These are phyloP conservation scores for Ochropacha duplaris DNA, from an alignment of 2,888 invertebrate genomes.

Conservation along the genomic window DNA sequence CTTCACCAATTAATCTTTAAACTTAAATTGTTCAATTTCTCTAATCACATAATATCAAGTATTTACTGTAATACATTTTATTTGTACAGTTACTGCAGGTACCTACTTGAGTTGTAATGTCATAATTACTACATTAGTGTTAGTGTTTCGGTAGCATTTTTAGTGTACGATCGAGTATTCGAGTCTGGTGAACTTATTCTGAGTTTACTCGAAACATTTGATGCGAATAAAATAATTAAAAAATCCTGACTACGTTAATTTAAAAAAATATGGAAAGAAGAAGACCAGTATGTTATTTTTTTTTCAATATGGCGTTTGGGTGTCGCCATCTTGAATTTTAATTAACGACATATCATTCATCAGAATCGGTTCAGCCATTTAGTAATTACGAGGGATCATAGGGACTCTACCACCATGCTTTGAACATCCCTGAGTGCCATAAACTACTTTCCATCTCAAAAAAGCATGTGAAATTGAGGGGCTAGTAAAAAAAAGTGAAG, in stretches of 20 bases:
- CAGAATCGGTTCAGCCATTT: too few species aligned
- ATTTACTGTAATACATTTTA: conserved; percentile 10
- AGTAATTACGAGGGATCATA: too few species aligned
- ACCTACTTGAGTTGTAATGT: conserved; percentile 29
- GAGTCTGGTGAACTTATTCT: not conserved
- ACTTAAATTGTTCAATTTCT: not conserved
- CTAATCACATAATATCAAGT: not conserved
- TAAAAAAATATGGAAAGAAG: too few species aligned
- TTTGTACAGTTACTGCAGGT: conserved; percentile 17
- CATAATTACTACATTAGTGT: conserved; percentile 27
- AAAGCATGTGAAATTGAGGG: too few species aligned
- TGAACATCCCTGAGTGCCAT: too few species aligned
- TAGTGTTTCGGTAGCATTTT: conserved; percentile 15
- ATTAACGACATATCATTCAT: too few species aligned
- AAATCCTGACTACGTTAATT: too few species aligned
- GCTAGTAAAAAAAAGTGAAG: not conserved
- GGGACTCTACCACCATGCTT: too few species aligned
- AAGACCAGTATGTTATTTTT: too few species aligned
- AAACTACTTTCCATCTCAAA: too few species aligned
- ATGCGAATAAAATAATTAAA: not conserved
- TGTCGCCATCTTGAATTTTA: too few species aligned
- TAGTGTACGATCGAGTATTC: not conserved
- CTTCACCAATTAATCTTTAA: not conserved
- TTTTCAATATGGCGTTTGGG: too few species aligned
- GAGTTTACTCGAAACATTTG: not conserved